Evolutionary conservation across 2,113 vertebrate species (phyloP).

Genomic region (Amazona vittata): DNA sequence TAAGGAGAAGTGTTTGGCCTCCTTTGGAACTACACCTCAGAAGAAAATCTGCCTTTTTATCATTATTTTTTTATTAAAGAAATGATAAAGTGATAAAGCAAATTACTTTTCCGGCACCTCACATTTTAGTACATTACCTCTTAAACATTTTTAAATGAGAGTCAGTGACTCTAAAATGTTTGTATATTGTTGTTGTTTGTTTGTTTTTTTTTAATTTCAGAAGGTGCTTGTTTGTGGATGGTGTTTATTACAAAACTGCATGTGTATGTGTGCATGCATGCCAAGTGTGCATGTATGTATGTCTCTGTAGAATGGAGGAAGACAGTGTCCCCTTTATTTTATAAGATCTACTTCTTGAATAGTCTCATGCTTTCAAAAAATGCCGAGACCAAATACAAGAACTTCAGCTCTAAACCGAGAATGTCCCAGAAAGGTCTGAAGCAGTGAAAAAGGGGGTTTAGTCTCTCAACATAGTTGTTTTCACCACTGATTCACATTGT

Average conservation of each 20-base stretch:
- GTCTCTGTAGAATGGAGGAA: neutral
- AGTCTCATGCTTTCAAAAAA: neutral
- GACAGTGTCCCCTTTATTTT: neutral
- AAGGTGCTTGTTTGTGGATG: neutral
- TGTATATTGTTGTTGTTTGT: neutral
- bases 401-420: neutral
- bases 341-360: neutral
- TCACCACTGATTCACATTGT: rapidly evolving
- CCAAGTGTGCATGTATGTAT: neutral
- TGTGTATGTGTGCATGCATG: neutral
- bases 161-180: neutral
- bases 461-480: neutral
- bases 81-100: neutral
- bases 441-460: neutral
- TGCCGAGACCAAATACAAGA: neutral
- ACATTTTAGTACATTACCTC: neutral
- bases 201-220: neutral
- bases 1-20: neutral
- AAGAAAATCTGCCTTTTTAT: neutral
- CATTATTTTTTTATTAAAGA: neutral
- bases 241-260: neutral
- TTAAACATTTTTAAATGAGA: neutral
- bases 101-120: neutral
- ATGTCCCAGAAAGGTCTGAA: neutral
- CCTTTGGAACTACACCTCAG: neutral